Percentiles rank a stretch among this genome's conserved stretches.
Evolutionary conservation across 2,888 invertebrate genomes (phyloP).

Genomic region (Himalopsyche anomala): DNA sequence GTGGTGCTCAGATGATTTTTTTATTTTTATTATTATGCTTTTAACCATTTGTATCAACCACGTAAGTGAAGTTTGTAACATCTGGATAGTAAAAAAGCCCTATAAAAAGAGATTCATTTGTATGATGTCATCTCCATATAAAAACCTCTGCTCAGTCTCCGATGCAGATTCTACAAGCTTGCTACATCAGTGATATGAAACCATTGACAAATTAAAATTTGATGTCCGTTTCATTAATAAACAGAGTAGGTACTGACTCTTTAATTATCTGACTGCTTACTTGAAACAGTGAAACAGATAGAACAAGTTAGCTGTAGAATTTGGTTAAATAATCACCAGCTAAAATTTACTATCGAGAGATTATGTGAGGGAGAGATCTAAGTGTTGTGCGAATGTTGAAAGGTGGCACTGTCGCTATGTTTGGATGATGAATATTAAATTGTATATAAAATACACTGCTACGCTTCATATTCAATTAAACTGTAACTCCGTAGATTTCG

Average conservation of each 20-base stretch:
- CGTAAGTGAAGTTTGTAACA: background rate
- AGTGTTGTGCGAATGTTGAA: too few relatives aligned
- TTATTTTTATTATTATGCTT: background rate
- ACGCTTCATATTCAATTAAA: too few relatives aligned
- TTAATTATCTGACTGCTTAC: background rate
- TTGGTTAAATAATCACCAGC: too few relatives aligned
- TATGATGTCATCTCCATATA: conserved; percentile 1
- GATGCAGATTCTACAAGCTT: background rate
- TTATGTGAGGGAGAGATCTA: too few relatives aligned
- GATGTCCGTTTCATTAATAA: background rate
- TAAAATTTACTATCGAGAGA: too few relatives aligned
- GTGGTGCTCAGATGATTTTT: background rate
- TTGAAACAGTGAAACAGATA: too few relatives aligned
- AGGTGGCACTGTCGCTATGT: too few relatives aligned
- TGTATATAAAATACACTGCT: too few relatives aligned
- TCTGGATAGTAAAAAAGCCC: background rate
- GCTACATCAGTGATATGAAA: background rate
- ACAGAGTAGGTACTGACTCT: background rate
- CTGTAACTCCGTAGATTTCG: too few relatives aligned
- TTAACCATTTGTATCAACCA: background rate
- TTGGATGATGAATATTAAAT: too few relatives aligned
- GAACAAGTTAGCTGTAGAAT: too few relatives aligned
- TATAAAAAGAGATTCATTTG: background rate
- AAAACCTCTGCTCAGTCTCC: background rate
- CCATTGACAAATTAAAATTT: background rate